Base-by-base conservation (phyloP, 2,113 vertebrate genomes). In the Sphaerodactylus townsendi region DNA sequence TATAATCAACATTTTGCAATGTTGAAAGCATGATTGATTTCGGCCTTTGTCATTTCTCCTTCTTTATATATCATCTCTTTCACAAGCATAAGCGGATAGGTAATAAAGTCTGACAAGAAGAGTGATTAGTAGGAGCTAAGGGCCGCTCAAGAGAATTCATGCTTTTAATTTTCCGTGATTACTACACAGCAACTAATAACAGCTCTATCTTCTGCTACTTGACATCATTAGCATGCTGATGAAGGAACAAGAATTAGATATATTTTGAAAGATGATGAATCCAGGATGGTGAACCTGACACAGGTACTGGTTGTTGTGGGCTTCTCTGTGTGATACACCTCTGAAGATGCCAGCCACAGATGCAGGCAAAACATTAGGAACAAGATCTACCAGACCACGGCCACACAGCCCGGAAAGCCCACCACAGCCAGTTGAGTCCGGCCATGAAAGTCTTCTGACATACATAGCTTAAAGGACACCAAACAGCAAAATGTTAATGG, bases 71-170 rank as follows among this genome's bases (percentile, higher is more conserved):
- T 90, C 88, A 91, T 83, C 69, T 90, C 77, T 86, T 80, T 86
- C 87, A 41, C 72, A 88, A 86, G 85, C 88, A 71, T 39, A 82
- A 68, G 28, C 69, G 0, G 0, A 75, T 83, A 87, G 93, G 89
- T 82, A 88, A 19, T 81, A 74, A 86, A 72, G 70, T 77, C 33
- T 87, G 92, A 90, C 91, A 90, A 89, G 86, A 89, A 87, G 89
- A 90, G 88, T 13, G 85, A 93, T 92, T 92, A 93, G 82, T 85
- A 92, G 76, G 77, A 84, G 73, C 80, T 88, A 94, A 93, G 89
- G 87, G 89, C 82, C 91, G 71, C 93, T 76, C 85, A 84, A 28
- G 87, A 90, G 92, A 90, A 90, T 88, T 90, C 87, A 89, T 78
- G 73, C 85, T 89, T 88, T 41, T 83, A 90, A 88, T 88, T 92